Percentiles rank a stretch among this genome's conserved stretches.
These are phyloP conservation scores for Nomada lathburiana DNA, from an alignment of 2,888 invertebrate genomes.

Conservation along the genomic window DNA sequence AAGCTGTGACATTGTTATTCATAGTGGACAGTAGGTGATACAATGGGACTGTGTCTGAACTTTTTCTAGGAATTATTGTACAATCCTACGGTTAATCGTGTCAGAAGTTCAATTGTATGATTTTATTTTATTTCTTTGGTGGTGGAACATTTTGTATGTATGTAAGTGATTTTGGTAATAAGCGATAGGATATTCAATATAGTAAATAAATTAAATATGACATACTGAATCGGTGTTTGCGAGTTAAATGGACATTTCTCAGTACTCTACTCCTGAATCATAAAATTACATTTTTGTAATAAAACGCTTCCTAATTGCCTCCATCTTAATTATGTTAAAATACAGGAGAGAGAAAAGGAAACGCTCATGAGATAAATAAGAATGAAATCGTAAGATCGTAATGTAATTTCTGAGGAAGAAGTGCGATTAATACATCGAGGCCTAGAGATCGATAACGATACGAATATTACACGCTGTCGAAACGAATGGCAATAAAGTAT, in stretches of 20 bases:
- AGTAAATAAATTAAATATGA: too few relatives aligned
- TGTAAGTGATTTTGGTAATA: too few relatives aligned
- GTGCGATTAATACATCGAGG: conserved; percentile 39
- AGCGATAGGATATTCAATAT: too few relatives aligned
- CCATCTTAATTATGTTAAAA: background rate
- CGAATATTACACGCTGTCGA: conserved; percentile 70
- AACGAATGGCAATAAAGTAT: conserved; percentile 69
- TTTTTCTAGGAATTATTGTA: conserved; percentile 2
- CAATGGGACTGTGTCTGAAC: background rate
- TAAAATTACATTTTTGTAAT: too few relatives aligned
- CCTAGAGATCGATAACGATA: conserved; percentile 63
- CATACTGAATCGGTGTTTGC: too few relatives aligned
- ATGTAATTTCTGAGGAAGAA: conserved; percentile 19
- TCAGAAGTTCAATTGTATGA: background rate
- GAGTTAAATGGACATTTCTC: too few relatives aligned
- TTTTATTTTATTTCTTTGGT: background rate
- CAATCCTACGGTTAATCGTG: too few relatives aligned
- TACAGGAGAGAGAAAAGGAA: background rate
- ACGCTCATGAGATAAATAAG: background rate
- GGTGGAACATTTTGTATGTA: too few relatives aligned
- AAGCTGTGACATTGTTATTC: conserved; percentile 54
- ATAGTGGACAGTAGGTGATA: background rate
- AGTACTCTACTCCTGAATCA: too few relatives aligned
- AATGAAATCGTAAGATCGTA: conserved; percentile 24
- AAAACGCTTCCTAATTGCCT: too few relatives aligned